Conservation (phyloP, 2,888 invertebrate species). For the Matsumyia berberina region DNA sequence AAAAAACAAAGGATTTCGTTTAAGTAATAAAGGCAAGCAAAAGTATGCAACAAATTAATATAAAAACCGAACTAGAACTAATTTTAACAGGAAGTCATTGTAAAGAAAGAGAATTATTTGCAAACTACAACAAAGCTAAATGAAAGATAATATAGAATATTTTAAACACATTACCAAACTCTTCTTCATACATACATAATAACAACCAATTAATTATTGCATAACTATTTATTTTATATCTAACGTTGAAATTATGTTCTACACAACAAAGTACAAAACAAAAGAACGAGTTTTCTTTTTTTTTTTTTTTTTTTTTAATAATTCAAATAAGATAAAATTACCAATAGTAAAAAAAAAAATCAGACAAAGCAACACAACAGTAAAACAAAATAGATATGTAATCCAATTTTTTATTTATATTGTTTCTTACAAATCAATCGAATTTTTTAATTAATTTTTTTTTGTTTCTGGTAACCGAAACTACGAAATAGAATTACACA, state of each 20-base stretch:
- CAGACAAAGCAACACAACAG: slow-evolving; percentile 50
- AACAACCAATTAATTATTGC: slow-evolving; percentile 71
- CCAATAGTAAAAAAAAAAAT: slow-evolving; percentile 65
- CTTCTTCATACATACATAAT: slow-evolving; percentile 69
- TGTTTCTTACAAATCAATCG: slow-evolving; percentile 51
- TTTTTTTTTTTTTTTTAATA: slow-evolving; percentile 73
- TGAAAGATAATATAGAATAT: slow-evolving; percentile 49
- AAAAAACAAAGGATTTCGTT: slow-evolving; percentile 69
- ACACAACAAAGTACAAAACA: slow-evolving; percentile 74
- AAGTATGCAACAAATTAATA: slow-evolving; percentile 51
- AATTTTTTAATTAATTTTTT: slow-evolving; percentile 71
- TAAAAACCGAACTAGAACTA: slow-evolving; percentile 41
- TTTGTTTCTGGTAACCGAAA: slow-evolving; percentile 54
- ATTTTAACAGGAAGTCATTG: slow-evolving; percentile 59
- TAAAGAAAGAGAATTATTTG: slow-evolving; percentile 38
- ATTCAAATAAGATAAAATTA: slow-evolving; percentile 73
- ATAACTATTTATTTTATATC: slow-evolving; percentile 75
- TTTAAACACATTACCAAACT: slow-evolving; percentile 74
- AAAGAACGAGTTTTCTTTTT: slow-evolving; percentile 74
- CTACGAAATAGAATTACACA: slow-evolving; percentile 76
- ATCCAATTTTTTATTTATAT: slow-evolving; percentile 40
- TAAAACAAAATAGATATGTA: slow-evolving; percentile 53
- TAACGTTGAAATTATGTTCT: slow-evolving; percentile 74
- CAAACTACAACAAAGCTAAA: slow-evolving; percentile 50
- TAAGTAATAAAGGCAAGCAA: slow-evolving; percentile 45